phyloP scores from a whole-genome alignment of 1,140 invertebrate genomes.

The Hycleus phaleratus region DNA sequence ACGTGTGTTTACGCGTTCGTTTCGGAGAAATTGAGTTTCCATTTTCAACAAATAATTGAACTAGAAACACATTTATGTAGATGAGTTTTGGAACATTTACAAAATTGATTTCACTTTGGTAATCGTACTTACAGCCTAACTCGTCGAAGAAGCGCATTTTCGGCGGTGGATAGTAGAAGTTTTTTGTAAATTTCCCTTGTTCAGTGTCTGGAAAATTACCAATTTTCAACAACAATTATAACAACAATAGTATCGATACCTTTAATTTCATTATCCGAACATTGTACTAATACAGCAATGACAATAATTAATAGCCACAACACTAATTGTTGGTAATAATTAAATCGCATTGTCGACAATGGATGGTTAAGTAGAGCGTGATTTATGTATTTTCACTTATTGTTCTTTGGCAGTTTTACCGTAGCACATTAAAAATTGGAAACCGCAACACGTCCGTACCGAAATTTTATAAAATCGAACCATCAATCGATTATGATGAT shows the following conservation, averaged over 20 bases:
- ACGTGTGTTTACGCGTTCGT: too few species aligned
- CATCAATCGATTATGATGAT: too few species aligned
- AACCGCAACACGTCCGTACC: not conserved
- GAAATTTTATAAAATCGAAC: too few species aligned
- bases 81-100: not conserved
- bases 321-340: slow-evolving; percentile 32
- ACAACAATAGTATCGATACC: slow-evolving; percentile 13
- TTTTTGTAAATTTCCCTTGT: slow-evolving; percentile 1
- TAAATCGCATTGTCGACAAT: slow-evolving; percentile 31
- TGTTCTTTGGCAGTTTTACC: slow-evolving; percentile 6
- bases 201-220: slow-evolving; percentile 14
- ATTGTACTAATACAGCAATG: slow-evolving; percentile 15
- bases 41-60: too few species aligned
- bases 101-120: too few species aligned
- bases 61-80: not conserved
- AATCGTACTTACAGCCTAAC: slow-evolving; percentile 46
- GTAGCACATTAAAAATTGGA: not conserved
- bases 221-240: not conserved
- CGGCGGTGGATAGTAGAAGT: slow-evolving; percentile 30
- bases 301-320: slow-evolving; percentile 25
- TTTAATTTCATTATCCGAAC: slow-evolving; percentile 35
- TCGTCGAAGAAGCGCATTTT: slow-evolving; percentile 50
- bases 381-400: slow-evolving; percentile 28
- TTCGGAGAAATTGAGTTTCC: too few species aligned
- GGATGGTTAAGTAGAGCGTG: slow-evolving; percentile 31